phyloP scores from a whole-genome alignment of 1,140 invertebrate species.

The Hestina assimilis region DNA sequence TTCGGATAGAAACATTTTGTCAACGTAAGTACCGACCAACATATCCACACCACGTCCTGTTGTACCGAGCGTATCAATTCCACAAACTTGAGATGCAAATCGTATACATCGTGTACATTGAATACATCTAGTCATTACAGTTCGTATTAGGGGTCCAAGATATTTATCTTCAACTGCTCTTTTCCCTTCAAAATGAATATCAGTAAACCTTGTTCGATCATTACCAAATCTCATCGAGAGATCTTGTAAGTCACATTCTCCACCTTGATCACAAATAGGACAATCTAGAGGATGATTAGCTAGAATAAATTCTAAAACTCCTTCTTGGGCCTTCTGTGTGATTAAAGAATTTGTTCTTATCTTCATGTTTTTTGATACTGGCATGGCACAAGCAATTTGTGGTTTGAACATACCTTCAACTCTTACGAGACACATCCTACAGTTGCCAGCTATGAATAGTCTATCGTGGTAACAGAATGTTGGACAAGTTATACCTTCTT shows the following conservation, averaged over 20 bases:
- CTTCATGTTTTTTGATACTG: slow-evolving; percentile 86
- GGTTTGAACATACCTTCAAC: slow-evolving; percentile 86
- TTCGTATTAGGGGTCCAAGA: slow-evolving; percentile 87
- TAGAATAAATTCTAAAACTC: slow-evolving; percentile 98
- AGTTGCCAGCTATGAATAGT: slow-evolving; percentile 88
- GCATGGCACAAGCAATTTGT: slow-evolving; percentile 89
- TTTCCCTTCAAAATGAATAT: slow-evolving; percentile 96
- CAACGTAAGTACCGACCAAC: slow-evolving; percentile 98
- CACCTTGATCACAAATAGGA: slow-evolving; percentile 99
- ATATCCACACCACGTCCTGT: slow-evolving; percentile 82
- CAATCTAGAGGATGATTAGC: slow-evolving; percentile 99
- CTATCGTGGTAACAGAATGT: slow-evolving; percentile 82
- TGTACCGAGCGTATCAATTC: slow-evolving; percentile 88
- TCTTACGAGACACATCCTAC: slow-evolving; percentile 89
- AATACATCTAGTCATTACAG: slow-evolving; percentile 90
- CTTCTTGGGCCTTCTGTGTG: slow-evolving; percentile 88
- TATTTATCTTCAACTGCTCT: slow-evolving; percentile 89
- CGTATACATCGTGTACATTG: slow-evolving; percentile 90
- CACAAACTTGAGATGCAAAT: slow-evolving; percentile 86
- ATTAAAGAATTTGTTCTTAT: slow-evolving; percentile 84
- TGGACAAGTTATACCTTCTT: slow-evolving; percentile 45
- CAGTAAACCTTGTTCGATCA: slow-evolving; percentile 95
- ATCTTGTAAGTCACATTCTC: slow-evolving; percentile 98
- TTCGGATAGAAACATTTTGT: slow-evolving; percentile 98
- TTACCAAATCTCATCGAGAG: slow-evolving; percentile 99